A percentile compares a stretch with the other conserved stretches of the same genome.
phyloP scores from a whole-genome alignment of 1,140 invertebrate genomes.

The Aphis gossypii region DNA sequence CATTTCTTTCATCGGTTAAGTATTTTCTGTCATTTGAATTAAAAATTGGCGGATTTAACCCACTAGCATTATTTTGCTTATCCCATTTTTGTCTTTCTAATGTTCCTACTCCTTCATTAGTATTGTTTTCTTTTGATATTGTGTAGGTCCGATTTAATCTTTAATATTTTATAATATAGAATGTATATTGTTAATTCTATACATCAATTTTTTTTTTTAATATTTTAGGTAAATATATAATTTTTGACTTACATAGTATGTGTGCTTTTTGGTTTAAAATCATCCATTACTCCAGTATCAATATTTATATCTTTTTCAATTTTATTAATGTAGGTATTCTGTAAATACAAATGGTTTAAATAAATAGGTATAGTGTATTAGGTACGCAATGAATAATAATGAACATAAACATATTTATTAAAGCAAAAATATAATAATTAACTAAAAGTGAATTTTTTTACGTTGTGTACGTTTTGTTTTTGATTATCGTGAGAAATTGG shows the following conservation, averaged over 20 bases:
- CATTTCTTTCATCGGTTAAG: not conserved
- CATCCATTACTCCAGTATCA: not conserved
- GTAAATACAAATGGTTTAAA: not conserved
- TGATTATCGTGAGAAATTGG: constrained; percentile 34
- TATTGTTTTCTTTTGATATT: constrained; percentile 51
- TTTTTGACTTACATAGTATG: constrained; percentile 47
- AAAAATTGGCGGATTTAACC: constrained; percentile 6
- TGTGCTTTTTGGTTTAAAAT: constrained; percentile 46
- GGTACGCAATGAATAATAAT: not conserved
- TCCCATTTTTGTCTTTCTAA: constrained; percentile 54
- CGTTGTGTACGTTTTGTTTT: constrained; percentile 28
- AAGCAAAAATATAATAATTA: not conserved
- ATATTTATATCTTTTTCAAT: constrained; percentile 7
- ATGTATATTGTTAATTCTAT: not conserved
- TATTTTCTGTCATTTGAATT: constrained; percentile 29
- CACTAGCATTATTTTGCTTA: constrained; percentile 27
- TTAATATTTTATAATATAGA: not conserved
- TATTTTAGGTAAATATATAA: not conserved
- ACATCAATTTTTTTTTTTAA: not conserved
- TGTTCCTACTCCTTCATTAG: not conserved
- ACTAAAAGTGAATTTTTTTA: not conserved
- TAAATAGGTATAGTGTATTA: not conserved
- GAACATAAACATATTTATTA: not conserved
- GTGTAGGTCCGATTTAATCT: constrained; percentile 48
- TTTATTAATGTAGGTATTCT: constrained; percentile 34